phyloP scores from a whole-genome alignment of 2,888 invertebrate genomes.

The Sphaerophoria taeniata region DNA sequence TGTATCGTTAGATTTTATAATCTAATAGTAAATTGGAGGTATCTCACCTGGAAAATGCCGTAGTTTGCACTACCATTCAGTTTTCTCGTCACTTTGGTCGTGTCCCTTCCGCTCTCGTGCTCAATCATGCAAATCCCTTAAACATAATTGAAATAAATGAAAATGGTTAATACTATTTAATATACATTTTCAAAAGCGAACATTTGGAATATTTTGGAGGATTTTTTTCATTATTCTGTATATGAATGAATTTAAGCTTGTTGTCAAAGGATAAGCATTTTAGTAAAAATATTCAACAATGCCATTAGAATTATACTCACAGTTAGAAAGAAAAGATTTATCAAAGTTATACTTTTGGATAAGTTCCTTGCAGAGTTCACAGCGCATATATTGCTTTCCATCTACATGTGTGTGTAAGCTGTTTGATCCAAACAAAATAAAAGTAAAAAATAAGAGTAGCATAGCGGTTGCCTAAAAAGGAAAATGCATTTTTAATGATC shows the following conservation, averaged over 20 bases:
- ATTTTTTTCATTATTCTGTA: too few species aligned
- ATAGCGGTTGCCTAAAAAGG: background rate
- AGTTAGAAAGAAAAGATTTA: slow-evolving; percentile 80
- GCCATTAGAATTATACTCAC: slow-evolving; percentile 77
- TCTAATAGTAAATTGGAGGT: background rate
- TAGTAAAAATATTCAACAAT: too few species aligned
- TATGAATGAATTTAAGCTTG: too few species aligned
- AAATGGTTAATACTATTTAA: too few species aligned
- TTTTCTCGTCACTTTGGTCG: slow-evolving; percentile 85
- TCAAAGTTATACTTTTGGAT: slow-evolving; percentile 78
- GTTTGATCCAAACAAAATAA: too few species aligned
- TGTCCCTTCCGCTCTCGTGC: slow-evolving; percentile 85
- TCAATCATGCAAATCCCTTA: slow-evolving; percentile 79
- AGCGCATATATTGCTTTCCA: slow-evolving; percentile 78
- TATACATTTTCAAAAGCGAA: too few species aligned
- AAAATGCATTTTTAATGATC: background rate
- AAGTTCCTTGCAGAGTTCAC: slow-evolving; percentile 79
- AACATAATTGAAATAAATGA: background rate
- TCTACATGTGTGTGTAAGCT: background rate
- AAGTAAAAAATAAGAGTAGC: too few species aligned
- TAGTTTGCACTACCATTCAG: slow-evolving; percentile 85
- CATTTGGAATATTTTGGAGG: too few species aligned
- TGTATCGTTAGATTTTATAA: too few species aligned
- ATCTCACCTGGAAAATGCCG: slow-evolving; percentile 84
- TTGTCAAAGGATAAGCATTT: too few species aligned